A percentile compares a stretch with the other conserved stretches of the same genome.
phyloP scores from a whole-genome alignment of 2,888 invertebrate genomes.

The Malacosoma neustria region DNA sequence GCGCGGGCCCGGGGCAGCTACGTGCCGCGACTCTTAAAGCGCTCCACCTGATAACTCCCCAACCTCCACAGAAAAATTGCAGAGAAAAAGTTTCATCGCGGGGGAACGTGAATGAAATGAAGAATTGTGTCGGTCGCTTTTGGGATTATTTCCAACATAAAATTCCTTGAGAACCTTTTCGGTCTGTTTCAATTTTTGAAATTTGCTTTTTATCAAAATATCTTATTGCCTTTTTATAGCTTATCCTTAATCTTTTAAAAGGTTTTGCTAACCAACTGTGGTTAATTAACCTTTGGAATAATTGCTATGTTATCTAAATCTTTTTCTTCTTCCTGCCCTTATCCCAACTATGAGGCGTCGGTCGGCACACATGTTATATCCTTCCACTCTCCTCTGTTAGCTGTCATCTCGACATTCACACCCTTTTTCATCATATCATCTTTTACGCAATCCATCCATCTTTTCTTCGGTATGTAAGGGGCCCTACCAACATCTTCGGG shows the following conservation, averaged over 20 bases:
- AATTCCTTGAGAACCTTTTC: constrained; percentile 61
- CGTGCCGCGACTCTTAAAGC: constrained; percentile 66
- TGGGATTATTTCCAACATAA: constrained; percentile 66
- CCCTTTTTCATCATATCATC: too few species aligned
- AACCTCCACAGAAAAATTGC: constrained; percentile 71
- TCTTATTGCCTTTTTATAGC: constrained; percentile 1
- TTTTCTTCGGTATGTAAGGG: too few species aligned
- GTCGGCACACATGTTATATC: too few species aligned
- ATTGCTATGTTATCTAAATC: too few species aligned
- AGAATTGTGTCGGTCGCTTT: constrained; percentile 70
- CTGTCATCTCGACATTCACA: too few species aligned
- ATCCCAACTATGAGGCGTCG: too few species aligned
- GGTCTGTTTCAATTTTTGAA: constrained; percentile 64
- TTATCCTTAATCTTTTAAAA: not conserved
- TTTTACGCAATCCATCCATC: too few species aligned
- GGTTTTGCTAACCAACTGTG: not conserved
- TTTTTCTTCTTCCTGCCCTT: too few species aligned
- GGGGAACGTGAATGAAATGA: constrained; percentile 74
- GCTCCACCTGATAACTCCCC: constrained; percentile 71
- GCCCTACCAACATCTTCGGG: too few species aligned
- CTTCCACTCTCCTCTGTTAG: too few species aligned
- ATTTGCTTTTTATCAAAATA: constrained; percentile 28
- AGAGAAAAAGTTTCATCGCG: constrained; percentile 75
- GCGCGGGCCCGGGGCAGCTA: constrained; percentile 48
- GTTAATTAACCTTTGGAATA: too few species aligned